A percentile compares a stretch with the other conserved stretches of the same genome.
phyloP scores from a whole-genome alignment of 2,888 invertebrate species.

The Atethmia centrago region DNA sequence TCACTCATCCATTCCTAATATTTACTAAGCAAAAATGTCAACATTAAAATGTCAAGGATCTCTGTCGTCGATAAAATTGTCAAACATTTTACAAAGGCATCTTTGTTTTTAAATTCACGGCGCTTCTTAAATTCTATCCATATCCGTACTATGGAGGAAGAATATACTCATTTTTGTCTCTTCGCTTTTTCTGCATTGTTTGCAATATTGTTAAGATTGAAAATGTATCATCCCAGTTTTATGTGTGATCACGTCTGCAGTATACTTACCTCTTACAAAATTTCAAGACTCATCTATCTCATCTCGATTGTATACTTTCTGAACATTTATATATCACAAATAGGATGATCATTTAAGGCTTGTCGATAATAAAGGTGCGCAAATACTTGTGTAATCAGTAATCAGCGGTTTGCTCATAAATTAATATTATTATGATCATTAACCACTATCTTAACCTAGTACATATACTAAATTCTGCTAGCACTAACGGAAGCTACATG shows the following conservation, averaged over 20 bases:
- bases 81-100: slow-evolving; percentile 14
- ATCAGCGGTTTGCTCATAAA: not conserved
- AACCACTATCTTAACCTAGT: not conserved
- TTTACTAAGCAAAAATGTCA: not conserved
- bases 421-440: not conserved
- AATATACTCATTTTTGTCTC: not conserved
- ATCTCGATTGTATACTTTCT: not conserved
- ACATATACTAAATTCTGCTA: slow-evolving; percentile 5
- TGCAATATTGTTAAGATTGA: not conserved
- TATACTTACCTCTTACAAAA: not conserved
- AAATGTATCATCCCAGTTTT: not conserved
- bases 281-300: not conserved
- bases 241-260: not conserved
- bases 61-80: not conserved
- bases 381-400: not conserved
- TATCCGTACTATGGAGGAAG: not conserved
- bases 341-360: not conserved
- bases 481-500: not conserved
- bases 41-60: not conserved
- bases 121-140: slow-evolving; percentile 14
- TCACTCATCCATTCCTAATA: not conserved
- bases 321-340: not conserved
- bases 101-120: slow-evolving; percentile 3
- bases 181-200: slow-evolving; percentile 5
- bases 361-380: not conserved